phyloP scores from a whole-genome alignment of 2,888 invertebrate species.

The Apomyelois bistriatella region DNA sequence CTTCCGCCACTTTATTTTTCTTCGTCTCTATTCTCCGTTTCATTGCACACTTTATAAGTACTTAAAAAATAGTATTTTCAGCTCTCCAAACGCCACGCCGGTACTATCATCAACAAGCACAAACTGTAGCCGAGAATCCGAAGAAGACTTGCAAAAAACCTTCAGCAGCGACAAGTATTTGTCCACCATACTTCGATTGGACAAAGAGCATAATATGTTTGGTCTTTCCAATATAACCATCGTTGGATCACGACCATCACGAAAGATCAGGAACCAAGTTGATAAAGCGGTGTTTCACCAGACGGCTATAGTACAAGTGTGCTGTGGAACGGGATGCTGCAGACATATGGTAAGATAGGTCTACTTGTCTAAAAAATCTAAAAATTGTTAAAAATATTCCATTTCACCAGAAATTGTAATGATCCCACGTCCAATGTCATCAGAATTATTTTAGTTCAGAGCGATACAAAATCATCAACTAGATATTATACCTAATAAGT shows the following conservation, averaged over 20 bases:
- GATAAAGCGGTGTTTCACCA: conserved; percentile 61
- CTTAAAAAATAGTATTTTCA: conserved; percentile 26
- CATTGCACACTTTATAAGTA: background rate
- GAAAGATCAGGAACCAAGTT: conserved; percentile 46
- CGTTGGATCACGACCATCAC: conserved; percentile 42
- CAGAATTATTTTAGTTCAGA: no score
- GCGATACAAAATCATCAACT: no score
- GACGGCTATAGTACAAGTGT: conserved; percentile 66
- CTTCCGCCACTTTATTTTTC: no score
- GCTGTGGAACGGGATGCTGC: conserved; percentile 51
- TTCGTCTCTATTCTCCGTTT: no score
- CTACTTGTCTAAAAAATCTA: background rate
- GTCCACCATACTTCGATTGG: conserved; percentile 62
- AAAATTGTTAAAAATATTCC: no score
- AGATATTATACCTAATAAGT: no score
- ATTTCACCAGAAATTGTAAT: no score
- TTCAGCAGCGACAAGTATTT: conserved; percentile 50
- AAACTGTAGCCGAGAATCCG: conserved; percentile 41
- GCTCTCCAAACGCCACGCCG: conserved; percentile 50
- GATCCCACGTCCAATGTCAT: no score
- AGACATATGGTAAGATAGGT: conserved; percentile 37
- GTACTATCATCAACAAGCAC: conserved; percentile 41
- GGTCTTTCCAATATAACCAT: conserved; percentile 64
- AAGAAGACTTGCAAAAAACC: conserved; percentile 29
- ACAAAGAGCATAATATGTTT: conserved; percentile 69